Evolutionary conservation across 2,113 vertebrate species (phyloP).

Genomic region (Polypterus bichir): DNA sequence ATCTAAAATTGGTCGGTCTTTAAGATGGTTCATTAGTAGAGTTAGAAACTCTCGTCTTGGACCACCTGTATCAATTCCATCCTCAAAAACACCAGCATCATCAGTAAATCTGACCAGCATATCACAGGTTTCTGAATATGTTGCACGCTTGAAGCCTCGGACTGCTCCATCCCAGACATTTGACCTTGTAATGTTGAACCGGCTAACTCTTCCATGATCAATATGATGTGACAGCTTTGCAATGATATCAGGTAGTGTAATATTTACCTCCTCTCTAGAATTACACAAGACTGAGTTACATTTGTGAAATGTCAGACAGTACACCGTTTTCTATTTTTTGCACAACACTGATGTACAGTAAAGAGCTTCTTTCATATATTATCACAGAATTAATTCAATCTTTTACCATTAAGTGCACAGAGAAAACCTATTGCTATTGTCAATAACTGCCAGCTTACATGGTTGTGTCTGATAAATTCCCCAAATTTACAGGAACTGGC

Average conservation of each 20-base stretch:
- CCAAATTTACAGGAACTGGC: no score
- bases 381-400: no score
- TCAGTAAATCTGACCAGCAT: constrained; percentile 16
- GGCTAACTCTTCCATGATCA: constrained; percentile 5
- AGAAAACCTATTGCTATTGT: no score
- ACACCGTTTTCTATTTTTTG: no score
- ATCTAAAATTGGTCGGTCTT: constrained; percentile 22
- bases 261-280: constrained; percentile 10
- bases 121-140: constrained; percentile 14
- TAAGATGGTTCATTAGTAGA: constrained; percentile 20
- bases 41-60: constrained; percentile 22
- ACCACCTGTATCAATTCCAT: constrained; percentile 20
- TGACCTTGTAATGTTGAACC: no score
- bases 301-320: neutral
- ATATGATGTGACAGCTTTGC: constrained; percentile 13
- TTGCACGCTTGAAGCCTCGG: constrained; percentile 16
- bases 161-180: no score
- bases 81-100: constrained; percentile 16
- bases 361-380: constrained; percentile 3
- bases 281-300: no score
- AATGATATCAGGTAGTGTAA: constrained; percentile 17
- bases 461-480: no score
- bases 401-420: no score
- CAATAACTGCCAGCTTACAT: no score
- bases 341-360: constrained; percentile 13